Percentiles rank a stretch among this genome's conserved stretches.
Evolutionary conservation across 2,113 vertebrate species (phyloP).

Genomic region (Poeciliopsis occidentalis): DNA sequence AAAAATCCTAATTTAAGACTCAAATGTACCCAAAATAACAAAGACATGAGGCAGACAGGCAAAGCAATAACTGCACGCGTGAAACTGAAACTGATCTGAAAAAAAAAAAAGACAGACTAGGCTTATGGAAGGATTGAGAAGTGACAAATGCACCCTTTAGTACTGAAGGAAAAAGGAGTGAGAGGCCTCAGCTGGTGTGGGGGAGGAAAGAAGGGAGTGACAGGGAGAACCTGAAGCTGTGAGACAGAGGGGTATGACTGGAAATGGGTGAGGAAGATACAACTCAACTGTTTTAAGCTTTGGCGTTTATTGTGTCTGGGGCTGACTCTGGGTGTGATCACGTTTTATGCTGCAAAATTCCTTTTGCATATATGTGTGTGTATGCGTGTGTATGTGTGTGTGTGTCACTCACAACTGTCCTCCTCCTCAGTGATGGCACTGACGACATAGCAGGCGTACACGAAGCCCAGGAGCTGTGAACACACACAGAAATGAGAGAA

Average conservation of each 20-base stretch:
- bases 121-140: conserved; percentile 43
- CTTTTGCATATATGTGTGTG: conserved; percentile 32
- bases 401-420: conserved; percentile 75
- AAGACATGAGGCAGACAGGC: conserved; percentile 1
- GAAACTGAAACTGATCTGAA: conserved; percentile 13
- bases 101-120: conserved; percentile 27
- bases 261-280: conserved; percentile 33
- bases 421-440: conserved; percentile 89
- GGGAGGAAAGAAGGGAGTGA: conserved; percentile 35
- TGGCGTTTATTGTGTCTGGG: conserved; percentile 18
- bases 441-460: conserved; percentile 87
- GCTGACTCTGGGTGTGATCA: conserved; percentile 26
- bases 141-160: conserved; percentile 52
- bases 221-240: conserved; percentile 11
- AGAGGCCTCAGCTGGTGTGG: conserved; percentile 57
- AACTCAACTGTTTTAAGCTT: conserved; percentile 24
- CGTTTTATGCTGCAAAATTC: conserved; percentile 22
- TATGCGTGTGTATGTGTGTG: conserved; percentile 30
- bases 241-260: conserved; percentile 14
- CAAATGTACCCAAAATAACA: conserved; percentile 17
- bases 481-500: conserved; percentile 51
- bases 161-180: conserved; percentile 30
- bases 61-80: background rate
- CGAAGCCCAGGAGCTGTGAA: conserved; percentile 87
- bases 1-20: conserved; percentile 38